Percentiles rank a stretch among this genome's conserved stretches.
Evolutionary conservation across 2,113 vertebrate species (phyloP).

Genomic region (Strigops habroptila): DNA sequence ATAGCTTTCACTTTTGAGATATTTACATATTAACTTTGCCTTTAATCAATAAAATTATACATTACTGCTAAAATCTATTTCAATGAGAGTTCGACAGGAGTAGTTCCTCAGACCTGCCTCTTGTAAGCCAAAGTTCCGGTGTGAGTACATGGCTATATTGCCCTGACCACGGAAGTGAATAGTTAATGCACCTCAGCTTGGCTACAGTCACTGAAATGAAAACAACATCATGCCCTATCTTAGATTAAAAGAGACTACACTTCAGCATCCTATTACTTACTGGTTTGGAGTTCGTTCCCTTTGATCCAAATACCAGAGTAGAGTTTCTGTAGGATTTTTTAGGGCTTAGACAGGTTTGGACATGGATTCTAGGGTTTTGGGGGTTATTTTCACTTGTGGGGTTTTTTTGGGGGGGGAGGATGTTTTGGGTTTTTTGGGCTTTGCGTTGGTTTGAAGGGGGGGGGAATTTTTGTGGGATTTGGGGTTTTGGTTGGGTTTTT

Average conservation of each 20-base stretch:
- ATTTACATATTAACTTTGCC: not conserved
- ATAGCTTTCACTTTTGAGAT: not conserved
- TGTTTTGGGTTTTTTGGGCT: not conserved
- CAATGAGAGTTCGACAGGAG: not conserved
- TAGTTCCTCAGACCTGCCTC: not conserved
- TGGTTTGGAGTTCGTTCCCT: not conserved
- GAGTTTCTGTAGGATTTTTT: not conserved
- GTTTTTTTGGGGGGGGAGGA: not conserved
- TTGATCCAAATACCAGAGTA: not conserved
- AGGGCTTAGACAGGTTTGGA: not conserved
- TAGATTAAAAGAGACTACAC: not conserved
- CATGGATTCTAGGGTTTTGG: not conserved
- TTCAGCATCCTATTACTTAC: not conserved
- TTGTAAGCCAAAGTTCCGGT: not conserved
- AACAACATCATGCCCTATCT: not conserved
- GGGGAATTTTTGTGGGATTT: not conserved
- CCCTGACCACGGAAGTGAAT: not conserved
- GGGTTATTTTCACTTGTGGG: not conserved
- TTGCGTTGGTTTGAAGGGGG: not conserved
- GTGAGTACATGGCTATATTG: not conserved
- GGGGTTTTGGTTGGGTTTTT: accelerated
- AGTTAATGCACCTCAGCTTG: not conserved
- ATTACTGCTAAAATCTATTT: not conserved
- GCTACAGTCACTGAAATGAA: not conserved
- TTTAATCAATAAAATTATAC: not conserved